These are phyloP conservation scores for Hyaena hyaena DNA, from an alignment of 2,113 vertebrate species.

Conservation along the genomic window DNA sequence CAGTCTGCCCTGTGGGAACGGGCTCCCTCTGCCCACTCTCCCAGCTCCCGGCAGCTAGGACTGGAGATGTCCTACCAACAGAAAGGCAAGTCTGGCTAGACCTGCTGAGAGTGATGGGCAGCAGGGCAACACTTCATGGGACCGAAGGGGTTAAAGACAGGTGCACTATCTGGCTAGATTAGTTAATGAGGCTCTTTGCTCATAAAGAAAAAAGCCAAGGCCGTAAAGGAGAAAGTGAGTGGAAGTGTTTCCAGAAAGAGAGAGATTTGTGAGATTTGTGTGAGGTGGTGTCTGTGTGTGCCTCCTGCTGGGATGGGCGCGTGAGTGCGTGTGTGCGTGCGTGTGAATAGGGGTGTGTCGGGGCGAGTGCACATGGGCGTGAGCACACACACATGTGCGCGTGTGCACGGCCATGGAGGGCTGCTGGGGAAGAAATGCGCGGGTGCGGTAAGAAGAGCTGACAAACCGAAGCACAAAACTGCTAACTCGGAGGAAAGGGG, in stretches of 20 bases:
- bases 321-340: neutral
- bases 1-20: neutral
- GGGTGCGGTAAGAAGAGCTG: neutral
- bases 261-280: neutral
- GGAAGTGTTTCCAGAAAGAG: conserved; percentile 22
- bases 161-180: neutral
- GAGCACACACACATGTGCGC: neutral
- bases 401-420: neutral
- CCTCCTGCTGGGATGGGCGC: neutral
- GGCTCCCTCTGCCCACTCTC: neutral
- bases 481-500: conserved; percentile 62
- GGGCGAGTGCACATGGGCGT: neutral
- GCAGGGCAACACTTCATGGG: neutral
- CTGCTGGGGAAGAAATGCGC: neutral
- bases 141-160: neutral
- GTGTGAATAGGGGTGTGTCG: neutral
- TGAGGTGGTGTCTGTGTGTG: neutral
- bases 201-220: neutral
- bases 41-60: neutral
- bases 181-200: neutral
- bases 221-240: neutral
- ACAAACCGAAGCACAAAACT: conserved; percentile 35
- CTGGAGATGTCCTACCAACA: neutral
- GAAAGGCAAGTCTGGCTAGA: neutral
- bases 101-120: neutral